Conservation (phyloP, 2,797 vertebrate genomes). For the Pterois miles region DNA sequence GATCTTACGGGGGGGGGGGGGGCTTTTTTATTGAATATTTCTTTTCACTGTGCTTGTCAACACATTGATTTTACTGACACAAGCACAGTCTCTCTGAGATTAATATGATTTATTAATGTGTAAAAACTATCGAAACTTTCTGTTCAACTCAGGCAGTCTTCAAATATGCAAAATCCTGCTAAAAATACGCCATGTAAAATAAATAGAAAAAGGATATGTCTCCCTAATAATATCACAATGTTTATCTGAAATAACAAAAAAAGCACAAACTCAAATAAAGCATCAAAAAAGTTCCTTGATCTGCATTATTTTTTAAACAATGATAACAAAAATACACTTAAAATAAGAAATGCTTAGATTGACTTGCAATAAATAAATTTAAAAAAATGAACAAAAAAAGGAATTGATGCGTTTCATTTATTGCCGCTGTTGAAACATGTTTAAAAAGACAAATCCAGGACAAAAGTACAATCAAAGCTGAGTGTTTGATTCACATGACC, state of each 20-base stretch:
- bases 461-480: slow-evolving; percentile 46
- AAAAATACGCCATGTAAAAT: slow-evolving; percentile 28
- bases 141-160: slow-evolving; percentile 41
- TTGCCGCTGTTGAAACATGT: slow-evolving; percentile 9
- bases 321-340: background rate
- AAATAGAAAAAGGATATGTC: background rate
- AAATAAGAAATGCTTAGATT: background rate
- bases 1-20: slow-evolving; percentile 63
- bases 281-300: slow-evolving; percentile 23
- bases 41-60: slow-evolving; percentile 75
- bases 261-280: slow-evolving; percentile 27
- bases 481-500: slow-evolving; percentile 31
- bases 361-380: background rate
- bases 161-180: slow-evolving; percentile 42
- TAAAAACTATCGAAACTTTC: slow-evolving; percentile 62
- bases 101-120: slow-evolving; percentile 66
- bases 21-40: slow-evolving; percentile 58
- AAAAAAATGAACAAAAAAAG: background rate
- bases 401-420: slow-evolving; percentile 34
- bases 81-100: slow-evolving; percentile 59
- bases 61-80: slow-evolving; percentile 76
- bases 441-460: slow-evolving; percentile 40
- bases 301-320: background rate
- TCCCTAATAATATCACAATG: slow-evolving; percentile 22
- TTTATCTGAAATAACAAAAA: slow-evolving; percentile 21